Conservation (phyloP, 2,797 vertebrate genomes). For the Rhynchotus rufescens region DNA sequence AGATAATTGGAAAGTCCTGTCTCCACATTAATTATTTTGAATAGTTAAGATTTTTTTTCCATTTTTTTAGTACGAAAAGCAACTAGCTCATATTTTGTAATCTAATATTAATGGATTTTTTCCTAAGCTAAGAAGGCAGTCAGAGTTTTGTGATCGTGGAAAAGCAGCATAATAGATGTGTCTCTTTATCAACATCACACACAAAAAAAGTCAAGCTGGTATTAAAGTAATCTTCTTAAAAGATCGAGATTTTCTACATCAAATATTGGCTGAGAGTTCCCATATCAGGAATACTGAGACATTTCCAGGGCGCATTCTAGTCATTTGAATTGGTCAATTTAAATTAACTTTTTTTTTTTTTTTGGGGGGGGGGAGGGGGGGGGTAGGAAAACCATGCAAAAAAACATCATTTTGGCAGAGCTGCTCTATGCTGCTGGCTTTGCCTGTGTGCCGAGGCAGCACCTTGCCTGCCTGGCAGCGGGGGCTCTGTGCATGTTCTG, state of each 20-base stretch:
- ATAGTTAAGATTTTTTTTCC: not conserved
- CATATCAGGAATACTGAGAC: not conserved
- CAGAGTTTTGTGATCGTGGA: not conserved
- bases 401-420: not conserved
- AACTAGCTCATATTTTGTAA: not conserved
- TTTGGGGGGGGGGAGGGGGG: not conserved
- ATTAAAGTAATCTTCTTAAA: not conserved
- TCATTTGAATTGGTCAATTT: slow-evolving; percentile 1
- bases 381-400: not conserved
- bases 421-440: not conserved
- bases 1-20: not conserved
- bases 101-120: not conserved
- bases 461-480: not conserved
- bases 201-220: not conserved
- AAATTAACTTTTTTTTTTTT: not conserved
- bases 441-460: not conserved
- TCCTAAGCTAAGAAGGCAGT: not conserved
- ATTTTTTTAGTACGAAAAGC: not conserved
- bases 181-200: not conserved
- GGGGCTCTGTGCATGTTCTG: not conserved
- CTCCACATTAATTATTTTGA: not conserved
- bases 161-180: fast-evolving
- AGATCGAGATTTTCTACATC: not conserved
- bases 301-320: not conserved
- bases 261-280: not conserved